Evolutionary conservation across 2,113 vertebrate species (phyloP).

Genomic region (Lepisosteus oculatus): DNA sequence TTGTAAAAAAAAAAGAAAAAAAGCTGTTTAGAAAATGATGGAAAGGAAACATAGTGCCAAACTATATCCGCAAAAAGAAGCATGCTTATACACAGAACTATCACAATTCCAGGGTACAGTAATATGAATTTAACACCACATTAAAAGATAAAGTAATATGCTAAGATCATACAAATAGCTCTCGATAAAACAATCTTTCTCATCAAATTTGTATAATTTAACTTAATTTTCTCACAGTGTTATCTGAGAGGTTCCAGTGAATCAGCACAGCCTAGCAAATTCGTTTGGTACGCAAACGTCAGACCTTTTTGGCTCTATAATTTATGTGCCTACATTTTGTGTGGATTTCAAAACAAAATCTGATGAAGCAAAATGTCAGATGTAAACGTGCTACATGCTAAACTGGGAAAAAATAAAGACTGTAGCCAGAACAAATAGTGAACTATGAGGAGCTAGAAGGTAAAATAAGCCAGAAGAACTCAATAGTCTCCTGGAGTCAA

Average conservation of each 20-base stretch:
- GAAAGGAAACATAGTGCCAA: too few species aligned
- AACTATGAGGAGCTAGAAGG: not conserved
- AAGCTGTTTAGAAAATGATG: too few species aligned
- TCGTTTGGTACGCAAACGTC: conserved; percentile 7
- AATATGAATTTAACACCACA: too few species aligned
- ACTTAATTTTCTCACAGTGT: conserved; percentile 21
- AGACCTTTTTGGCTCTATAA: conserved; percentile 14
- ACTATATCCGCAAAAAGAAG: too few species aligned
- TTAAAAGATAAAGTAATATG: not conserved
- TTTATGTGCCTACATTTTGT: conserved; percentile 28
- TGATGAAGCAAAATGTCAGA: conserved; percentile 15
- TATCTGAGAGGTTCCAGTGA: conserved; percentile 16
- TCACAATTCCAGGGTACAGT: too few species aligned
- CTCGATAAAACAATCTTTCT: conserved; percentile 17
- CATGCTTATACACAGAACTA: too few species aligned
- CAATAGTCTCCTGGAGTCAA: not conserved
- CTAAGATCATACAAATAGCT: conserved; percentile 9
- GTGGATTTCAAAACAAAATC: conserved; percentile 31
- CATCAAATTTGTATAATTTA: conserved; percentile 19
- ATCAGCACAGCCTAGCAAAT: not conserved
- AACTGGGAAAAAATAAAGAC: not conserved
- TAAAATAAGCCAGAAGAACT: conserved; percentile 7
- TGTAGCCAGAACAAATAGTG: conserved; percentile 24
- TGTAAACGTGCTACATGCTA: conserved; percentile 28
- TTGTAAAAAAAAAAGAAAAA: too few species aligned